phyloP scores from a whole-genome alignment of 2,113 vertebrate species.

The Erpornis zantholeuca region DNA sequence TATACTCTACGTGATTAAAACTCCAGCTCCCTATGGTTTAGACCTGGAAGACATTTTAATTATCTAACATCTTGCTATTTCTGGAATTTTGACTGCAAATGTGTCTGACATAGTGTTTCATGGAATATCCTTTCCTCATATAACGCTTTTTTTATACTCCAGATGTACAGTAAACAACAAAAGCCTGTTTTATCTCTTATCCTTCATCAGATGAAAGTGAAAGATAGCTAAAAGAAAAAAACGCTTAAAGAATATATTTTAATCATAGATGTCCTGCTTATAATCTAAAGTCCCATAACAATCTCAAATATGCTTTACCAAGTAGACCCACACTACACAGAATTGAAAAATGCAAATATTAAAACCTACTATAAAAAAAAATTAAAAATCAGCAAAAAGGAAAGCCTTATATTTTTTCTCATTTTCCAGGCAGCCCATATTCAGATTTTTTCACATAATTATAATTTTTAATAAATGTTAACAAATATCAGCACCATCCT shows the following conservation, averaged over 20 bases:
- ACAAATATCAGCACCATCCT: background rate
- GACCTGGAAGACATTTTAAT: constrained; percentile 78
- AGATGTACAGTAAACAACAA: constrained; percentile 75
- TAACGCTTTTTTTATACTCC: constrained; percentile 65
- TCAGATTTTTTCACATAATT: background rate
- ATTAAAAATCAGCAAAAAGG: background rate
- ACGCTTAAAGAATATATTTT: constrained; percentile 43
- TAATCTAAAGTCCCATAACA: background rate
- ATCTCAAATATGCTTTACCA: background rate
- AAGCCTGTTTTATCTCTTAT: constrained; percentile 72
- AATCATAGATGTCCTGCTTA: background rate
- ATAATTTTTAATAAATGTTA: background rate
- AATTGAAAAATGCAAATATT: background rate
- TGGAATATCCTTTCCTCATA: constrained; percentile 70
- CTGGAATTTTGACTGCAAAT: constrained; percentile 73
- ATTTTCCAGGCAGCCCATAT: background rate
- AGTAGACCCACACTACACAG: background rate
- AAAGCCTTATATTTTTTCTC: background rate
- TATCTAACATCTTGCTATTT: constrained; percentile 77
- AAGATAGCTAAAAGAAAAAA: constrained; percentile 21
- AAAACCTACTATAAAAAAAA: background rate
- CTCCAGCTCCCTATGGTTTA: constrained; percentile 69
- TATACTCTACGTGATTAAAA: constrained; percentile 75
- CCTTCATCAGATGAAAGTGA: constrained; percentile 64
- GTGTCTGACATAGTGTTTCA: constrained; percentile 73